A percentile compares a stretch with the other conserved stretches of the same genome.
Evolutionary conservation across 2,888 invertebrate species (phyloP).

Genomic region (Clunio marinus): DNA sequence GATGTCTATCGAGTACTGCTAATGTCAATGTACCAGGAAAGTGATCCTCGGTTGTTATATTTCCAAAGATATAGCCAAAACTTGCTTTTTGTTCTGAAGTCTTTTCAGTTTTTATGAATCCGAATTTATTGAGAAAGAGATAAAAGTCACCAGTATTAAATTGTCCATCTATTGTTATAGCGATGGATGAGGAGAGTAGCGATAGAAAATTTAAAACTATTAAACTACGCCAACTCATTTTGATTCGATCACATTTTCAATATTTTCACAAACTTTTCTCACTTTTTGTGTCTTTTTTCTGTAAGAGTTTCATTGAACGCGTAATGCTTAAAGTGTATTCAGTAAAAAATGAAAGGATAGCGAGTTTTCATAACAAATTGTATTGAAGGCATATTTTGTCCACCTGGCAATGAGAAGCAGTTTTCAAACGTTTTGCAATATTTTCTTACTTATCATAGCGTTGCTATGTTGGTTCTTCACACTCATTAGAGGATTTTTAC

Average conservation of each 20-base stretch:
- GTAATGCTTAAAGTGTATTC: too few relatives aligned
- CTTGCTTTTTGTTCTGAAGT: slow-evolving; percentile 73
- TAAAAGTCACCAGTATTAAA: slow-evolving; percentile 65
- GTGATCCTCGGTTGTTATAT: slow-evolving; percentile 70
- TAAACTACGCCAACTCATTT: slow-evolving; percentile 10
- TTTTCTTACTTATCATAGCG: too few relatives aligned
- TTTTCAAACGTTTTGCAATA: too few relatives aligned
- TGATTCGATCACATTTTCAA: slow-evolving; percentile 20
- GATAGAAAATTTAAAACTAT: slow-evolving; percentile 20
- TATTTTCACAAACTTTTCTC: slow-evolving; percentile 22
- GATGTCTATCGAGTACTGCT: slow-evolving; percentile 83
- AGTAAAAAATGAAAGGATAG: too few relatives aligned
- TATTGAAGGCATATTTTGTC: too few relatives aligned
- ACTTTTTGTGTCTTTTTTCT: too few relatives aligned
- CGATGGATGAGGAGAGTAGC: background rate
- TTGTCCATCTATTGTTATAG: slow-evolving; percentile 5
- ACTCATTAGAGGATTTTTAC: too few relatives aligned
- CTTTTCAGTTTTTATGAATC: slow-evolving; percentile 91
- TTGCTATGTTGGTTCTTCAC: too few relatives aligned
- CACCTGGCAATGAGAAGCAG: too few relatives aligned
- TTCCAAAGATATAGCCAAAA: slow-evolving; percentile 94
- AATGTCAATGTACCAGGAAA: slow-evolving; percentile 69
- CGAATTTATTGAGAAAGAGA: slow-evolving; percentile 90
- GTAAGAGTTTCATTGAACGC: too few relatives aligned
- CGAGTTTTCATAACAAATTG: too few relatives aligned